Evolutionary conservation across 2,797 vertebrate genomes (phyloP), one percentile per base, ranked within the genome.

Genomic region (Phaenicophaeus curvirostris): DNA sequence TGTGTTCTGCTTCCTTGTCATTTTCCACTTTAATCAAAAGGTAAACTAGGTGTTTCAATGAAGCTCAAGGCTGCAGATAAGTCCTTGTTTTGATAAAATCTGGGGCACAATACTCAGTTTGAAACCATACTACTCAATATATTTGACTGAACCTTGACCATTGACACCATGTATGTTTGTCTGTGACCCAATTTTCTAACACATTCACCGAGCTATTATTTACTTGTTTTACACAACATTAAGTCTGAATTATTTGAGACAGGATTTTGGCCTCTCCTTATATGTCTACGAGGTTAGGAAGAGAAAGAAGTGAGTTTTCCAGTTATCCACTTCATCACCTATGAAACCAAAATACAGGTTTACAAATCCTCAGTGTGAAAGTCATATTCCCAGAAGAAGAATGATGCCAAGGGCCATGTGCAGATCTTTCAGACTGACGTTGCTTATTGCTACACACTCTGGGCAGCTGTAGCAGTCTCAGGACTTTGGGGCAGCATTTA

Each of bases 1-100:
- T 41, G 16, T 89, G 53, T 93, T 90, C n/a, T 90, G 11, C 6
- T 83, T 96, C 59, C 65, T n/a, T 87, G 78, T 86, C 48, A 85
- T 94, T 94, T 95, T 92, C 73, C 31, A 89, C 57, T 91, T 90
- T 92, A 86, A 94, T 84, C 42, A 83, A 92, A 89, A 83, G 35
- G 58, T 78, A 57, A 86, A 72, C 83, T 55, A 87, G 92, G 42
- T 82, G 77, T 61, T 95, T 87, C 62, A 82, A 14, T 89, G 1
- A 0, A 78, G 62, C 53, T 78, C 63, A 61, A 93, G 42, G 27
- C 35, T 85, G 48, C 17, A 87, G 51, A 91, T 89, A 93, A 93
- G n/a, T 41, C 19, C 53, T 71, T 78, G 61, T 51, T 88, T 78
- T 89, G 41, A 76, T 82, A 86, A 75, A 88, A 91, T 89, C 58